phyloP scores from a whole-genome alignment of 1,140 invertebrate species.

The Drosophila truncata region DNA sequence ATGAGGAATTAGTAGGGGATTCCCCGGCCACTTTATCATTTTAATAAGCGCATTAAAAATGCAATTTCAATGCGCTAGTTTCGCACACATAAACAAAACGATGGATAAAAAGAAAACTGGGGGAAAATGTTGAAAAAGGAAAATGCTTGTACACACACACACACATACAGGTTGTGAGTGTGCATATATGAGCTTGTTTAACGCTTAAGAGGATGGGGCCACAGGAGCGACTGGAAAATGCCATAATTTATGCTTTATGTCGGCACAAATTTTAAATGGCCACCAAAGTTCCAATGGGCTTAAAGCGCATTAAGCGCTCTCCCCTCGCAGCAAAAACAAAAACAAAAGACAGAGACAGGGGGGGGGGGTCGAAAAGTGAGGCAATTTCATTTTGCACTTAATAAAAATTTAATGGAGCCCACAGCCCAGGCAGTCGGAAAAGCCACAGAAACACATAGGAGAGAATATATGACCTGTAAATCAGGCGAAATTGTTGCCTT shows the following conservation, averaged over 20 bases:
- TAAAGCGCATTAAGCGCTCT: constrained; percentile 67
- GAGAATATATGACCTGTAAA: constrained; percentile 44
- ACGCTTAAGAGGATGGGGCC: constrained; percentile 11
- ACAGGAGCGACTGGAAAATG: constrained; percentile 22
- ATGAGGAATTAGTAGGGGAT: constrained; percentile 34
- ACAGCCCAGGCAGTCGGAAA: constrained; percentile 9
- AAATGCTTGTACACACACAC: constrained; percentile 38
- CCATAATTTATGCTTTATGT: constrained; percentile 70
- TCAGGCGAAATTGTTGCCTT: constrained; percentile 52
- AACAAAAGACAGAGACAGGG: constrained; percentile 35
- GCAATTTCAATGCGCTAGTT: constrained; percentile 67
- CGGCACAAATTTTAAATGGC: constrained; percentile 70
- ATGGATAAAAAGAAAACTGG: constrained; percentile 8
- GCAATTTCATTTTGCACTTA: constrained; percentile 79
- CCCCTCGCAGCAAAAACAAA: constrained; percentile 12
- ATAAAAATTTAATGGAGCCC: constrained; percentile 73
- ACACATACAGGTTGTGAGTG: constrained; percentile 3
- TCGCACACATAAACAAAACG: constrained; percentile 56
- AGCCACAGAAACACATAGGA: constrained; percentile 39
- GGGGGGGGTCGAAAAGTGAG: constrained; percentile 44
- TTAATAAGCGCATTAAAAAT: constrained; percentile 69
- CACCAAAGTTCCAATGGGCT: constrained; percentile 61
- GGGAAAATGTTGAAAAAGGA: constrained; percentile 4
- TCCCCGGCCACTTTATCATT: constrained; percentile 57
- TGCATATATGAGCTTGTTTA: constrained; percentile 43